A percentile compares a stretch with the other conserved stretches of the same genome.
Evolutionary conservation across 1,140 invertebrate genomes (phyloP).

Genomic region (Drosophila rufa): DNA sequence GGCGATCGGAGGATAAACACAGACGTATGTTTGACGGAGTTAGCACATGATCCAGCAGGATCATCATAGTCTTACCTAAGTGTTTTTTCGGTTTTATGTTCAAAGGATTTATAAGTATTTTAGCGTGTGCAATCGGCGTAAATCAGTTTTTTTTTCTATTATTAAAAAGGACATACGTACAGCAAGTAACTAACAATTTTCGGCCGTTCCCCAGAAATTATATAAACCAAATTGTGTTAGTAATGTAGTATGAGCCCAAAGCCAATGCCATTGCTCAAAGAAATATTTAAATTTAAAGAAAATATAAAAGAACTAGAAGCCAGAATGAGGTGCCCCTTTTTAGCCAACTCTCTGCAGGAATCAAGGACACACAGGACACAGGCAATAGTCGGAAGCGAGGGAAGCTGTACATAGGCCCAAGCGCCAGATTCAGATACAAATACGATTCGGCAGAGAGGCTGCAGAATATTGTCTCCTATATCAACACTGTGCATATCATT

Average conservation of each 20-base stretch:
- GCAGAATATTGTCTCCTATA: constrained; percentile 56
- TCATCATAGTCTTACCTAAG: too few species aligned
- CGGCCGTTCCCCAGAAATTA: constrained; percentile 14
- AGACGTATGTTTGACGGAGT: too few species aligned
- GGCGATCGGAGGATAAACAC: too few species aligned
- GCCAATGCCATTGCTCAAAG: too few species aligned
- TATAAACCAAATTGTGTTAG: constrained; percentile 14
- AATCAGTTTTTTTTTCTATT: not conserved
- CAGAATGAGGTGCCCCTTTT: not conserved
- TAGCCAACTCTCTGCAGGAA: not conserved
- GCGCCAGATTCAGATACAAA: constrained; percentile 3
- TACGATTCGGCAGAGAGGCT: not conserved
- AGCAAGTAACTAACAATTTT: constrained; percentile 6
- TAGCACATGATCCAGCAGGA: too few species aligned
- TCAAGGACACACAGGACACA: not conserved
- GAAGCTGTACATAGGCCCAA: constrained; percentile 27
- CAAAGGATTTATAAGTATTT: not conserved
- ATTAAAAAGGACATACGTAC: constrained; percentile 1
- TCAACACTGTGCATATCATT: constrained; percentile 80
- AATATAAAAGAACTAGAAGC: not conserved
- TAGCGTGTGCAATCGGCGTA: constrained; percentile 20
- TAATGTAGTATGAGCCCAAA: constrained; percentile 1
- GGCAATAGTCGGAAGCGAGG: too few species aligned
- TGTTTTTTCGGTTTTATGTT: not conserved
- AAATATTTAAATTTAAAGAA: not conserved